Evolutionary conservation across 2,797 vertebrate species (phyloP).

Genomic region (Acropternis orthonyx): DNA sequence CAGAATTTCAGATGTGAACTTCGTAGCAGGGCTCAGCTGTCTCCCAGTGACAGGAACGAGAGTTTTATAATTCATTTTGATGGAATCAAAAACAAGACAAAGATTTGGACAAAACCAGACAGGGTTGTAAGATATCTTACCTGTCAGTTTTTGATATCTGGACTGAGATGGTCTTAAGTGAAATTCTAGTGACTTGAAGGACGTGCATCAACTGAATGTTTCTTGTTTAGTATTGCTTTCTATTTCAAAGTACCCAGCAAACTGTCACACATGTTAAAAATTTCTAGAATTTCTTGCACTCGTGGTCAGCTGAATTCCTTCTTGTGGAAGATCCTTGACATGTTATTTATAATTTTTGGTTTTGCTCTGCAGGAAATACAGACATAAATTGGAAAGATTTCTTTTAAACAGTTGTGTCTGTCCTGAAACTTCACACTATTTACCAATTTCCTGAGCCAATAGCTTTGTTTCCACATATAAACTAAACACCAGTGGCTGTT

Average conservation of each 20-base stretch:
- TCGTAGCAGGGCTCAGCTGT: neutral
- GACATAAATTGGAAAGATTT: neutral
- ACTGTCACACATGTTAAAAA: neutral
- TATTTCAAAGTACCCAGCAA: neutral
- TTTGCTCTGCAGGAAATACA: constrained; percentile 17
- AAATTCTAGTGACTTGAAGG: neutral
- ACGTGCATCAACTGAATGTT: neutral
- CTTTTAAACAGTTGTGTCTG: neutral
- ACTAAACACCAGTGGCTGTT: neutral
- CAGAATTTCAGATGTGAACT: neutral
- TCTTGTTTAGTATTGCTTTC: neutral
- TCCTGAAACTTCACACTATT: neutral
- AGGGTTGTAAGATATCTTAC: neutral
- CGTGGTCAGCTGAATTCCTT: neutral
- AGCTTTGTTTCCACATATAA: neutral
- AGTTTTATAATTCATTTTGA: neutral
- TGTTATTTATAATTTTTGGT: neutral
- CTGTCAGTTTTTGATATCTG: neutral
- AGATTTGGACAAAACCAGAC: neutral
- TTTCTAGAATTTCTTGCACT: neutral
- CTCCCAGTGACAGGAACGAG: neutral
- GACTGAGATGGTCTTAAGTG: neutral
- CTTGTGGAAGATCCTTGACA: constrained; percentile 1
- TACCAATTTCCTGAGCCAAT: neutral
- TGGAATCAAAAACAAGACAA: neutral